These are phyloP conservation scores for Lochmaea capreae DNA, from an alignment of 2,888 invertebrate species.

Conservation along the genomic window DNA sequence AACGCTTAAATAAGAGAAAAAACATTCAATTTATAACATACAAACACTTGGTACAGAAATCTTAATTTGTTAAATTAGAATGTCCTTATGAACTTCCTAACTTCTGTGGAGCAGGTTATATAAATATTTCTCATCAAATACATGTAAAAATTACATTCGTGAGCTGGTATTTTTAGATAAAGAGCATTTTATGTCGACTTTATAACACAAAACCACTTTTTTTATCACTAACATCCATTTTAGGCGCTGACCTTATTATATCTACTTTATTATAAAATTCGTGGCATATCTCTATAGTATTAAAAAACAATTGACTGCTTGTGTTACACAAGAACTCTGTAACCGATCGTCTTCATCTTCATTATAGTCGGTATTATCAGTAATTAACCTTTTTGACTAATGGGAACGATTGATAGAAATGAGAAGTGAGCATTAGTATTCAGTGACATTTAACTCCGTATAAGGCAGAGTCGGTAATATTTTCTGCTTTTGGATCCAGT, in stretches of 20 bases:
- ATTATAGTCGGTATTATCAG: conserved; percentile 10
- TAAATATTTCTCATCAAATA: too few relatives aligned
- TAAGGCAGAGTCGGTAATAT: conserved; percentile 24
- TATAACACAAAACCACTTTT: too few relatives aligned
- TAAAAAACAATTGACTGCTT: neutral
- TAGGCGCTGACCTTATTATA: neutral
- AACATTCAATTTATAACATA: too few relatives aligned
- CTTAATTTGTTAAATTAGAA: too few relatives aligned
- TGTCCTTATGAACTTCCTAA: too few relatives aligned
- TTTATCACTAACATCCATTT: too few relatives aligned
- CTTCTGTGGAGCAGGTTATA: too few relatives aligned
- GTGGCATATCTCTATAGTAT: neutral
- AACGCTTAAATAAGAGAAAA: too few relatives aligned
- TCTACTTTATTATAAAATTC: neutral
- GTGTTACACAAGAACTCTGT: conserved; percentile 16
- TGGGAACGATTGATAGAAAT: conserved; percentile 19
- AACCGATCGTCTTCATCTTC: conserved; percentile 31
- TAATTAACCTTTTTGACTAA: conserved; percentile 39
- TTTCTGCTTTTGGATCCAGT: conserved; percentile 1
- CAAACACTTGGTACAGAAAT: too few relatives aligned
- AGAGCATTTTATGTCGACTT: too few relatives aligned
- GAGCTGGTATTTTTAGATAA: too few relatives aligned
- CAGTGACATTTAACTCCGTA: conserved; percentile 28
- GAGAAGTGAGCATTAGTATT: conserved; percentile 17
- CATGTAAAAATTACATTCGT: too few relatives aligned